Percentiles rank a stretch among this genome's conserved stretches.
phyloP scores from a whole-genome alignment of 2,888 invertebrate genomes.

The Gnatocerus cornutus region DNA sequence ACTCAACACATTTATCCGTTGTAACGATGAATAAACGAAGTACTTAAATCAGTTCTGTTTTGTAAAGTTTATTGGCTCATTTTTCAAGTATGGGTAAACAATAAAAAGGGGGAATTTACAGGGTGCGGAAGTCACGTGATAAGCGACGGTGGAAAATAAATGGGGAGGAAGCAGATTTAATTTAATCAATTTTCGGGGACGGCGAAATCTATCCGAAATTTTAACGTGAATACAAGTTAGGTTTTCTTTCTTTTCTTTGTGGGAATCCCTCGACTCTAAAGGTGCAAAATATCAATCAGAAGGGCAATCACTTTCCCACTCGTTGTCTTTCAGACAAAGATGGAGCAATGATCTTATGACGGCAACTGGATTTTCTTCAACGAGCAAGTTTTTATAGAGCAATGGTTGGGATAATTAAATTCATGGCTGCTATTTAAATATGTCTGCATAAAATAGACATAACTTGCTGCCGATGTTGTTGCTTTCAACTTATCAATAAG shows the following conservation, averaged over 20 bases:
- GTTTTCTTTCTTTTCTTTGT: no score
- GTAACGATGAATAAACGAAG: no score
- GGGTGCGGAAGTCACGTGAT: conserved; percentile 16
- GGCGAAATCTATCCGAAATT: not conserved
- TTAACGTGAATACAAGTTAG: no score
- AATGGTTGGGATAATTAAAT: conserved; percentile 1
- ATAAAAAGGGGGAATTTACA: not conserved
- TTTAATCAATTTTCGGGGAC: not conserved
- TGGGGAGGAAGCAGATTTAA: not conserved
- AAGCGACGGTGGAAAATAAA: conserved; percentile 4
- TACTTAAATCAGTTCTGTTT: no score
- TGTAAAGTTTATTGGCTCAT: not conserved
- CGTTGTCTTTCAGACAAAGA: not conserved
- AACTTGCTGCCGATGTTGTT: conserved; percentile 1
- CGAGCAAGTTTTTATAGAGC: not conserved
- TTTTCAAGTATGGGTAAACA: conserved; percentile 4
- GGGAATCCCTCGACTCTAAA: no score
- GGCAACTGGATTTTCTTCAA: not conserved
- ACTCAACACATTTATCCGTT: no score
- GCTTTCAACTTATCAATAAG: conserved; percentile 5
- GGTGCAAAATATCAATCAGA: no score
- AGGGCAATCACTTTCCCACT: not conserved
- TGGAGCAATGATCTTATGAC: not conserved
- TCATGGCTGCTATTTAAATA: conserved; percentile 9
- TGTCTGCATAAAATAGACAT: conserved; percentile 9